phyloP scores from a whole-genome alignment of 2,888 invertebrate genomes.

The Cyaniris semiargus region DNA sequence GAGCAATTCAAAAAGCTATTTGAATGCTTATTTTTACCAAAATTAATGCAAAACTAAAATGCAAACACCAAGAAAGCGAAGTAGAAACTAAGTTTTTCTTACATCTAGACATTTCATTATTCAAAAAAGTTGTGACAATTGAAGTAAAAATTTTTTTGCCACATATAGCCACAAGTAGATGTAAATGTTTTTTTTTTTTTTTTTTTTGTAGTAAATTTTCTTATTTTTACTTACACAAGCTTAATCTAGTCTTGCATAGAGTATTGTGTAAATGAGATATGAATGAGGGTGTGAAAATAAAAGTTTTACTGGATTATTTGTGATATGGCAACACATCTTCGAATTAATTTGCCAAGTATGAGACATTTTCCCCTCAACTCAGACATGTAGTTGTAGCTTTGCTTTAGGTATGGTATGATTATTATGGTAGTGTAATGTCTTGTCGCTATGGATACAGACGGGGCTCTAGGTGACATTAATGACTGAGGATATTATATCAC shows the following conservation, averaged over 20 bases:
- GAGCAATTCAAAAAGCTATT: constrained; percentile 5
- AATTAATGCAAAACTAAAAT: not conserved
- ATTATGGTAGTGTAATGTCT: too few relatives aligned
- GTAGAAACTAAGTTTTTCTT: constrained; percentile 21
- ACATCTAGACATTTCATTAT: not conserved
- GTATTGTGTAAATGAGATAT: not conserved
- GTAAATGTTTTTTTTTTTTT: not conserved
- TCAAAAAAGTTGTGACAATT: not conserved
- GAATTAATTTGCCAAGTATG: too few relatives aligned
- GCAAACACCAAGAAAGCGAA: constrained; percentile 27
- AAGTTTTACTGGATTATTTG: too few relatives aligned
- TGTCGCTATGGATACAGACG: too few relatives aligned
- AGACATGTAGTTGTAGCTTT: too few relatives aligned
- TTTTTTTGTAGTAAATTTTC: not conserved
- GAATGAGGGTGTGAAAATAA: not conserved
- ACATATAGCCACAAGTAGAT: not conserved
- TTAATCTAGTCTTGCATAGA: not conserved
- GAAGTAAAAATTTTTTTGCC: not conserved
- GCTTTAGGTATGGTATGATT: too few relatives aligned
- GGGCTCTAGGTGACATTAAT: too few relatives aligned
- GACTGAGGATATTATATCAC: too few relatives aligned
- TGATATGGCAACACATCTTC: too few relatives aligned
- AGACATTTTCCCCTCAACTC: too few relatives aligned
- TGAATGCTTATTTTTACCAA: not conserved
- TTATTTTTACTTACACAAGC: constrained; percentile 7